Evolutionary conservation across 1,140 invertebrate species (phyloP).

Genomic region (Procambarus virginalis): DNA sequence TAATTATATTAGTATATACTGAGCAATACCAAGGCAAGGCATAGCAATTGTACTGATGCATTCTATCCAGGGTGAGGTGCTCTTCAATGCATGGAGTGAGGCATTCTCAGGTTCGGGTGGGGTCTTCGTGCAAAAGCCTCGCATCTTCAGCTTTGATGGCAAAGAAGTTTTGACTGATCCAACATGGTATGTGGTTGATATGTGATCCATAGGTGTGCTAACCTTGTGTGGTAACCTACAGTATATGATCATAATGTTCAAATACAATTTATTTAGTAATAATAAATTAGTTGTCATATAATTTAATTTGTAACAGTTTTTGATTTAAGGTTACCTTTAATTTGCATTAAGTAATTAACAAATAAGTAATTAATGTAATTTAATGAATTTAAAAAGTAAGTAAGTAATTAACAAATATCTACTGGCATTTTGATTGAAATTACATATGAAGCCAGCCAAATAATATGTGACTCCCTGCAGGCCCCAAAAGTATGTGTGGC

Average conservation of each 20-base stretch:
- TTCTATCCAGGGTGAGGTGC: constrained; percentile 84
- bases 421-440: background rate
- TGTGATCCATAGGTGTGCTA: background rate
- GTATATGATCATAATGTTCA: too few relatives aligned
- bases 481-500: constrained; percentile 95
- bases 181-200: constrained; percentile 82
- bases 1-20: too few relatives aligned
- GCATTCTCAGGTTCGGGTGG: constrained; percentile 91
- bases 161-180: constrained; percentile 92
- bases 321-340: too few relatives aligned
- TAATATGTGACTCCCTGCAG: constrained; percentile 75
- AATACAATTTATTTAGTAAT: background rate
- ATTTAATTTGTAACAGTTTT: too few relatives aligned
- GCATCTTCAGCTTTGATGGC: constrained; percentile 95
- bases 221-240: too few relatives aligned
- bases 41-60: background rate
- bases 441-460: background rate
- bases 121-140: constrained; percentile 85
- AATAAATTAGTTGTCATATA: too few relatives aligned
- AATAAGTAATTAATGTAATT: too few relatives aligned
- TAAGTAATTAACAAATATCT: background rate
- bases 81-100: constrained; percentile 95
- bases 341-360: too few relatives aligned
- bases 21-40: too few relatives aligned
- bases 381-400: too few relatives aligned